Evolutionary conservation across 2,888 invertebrate species (phyloP).

Genomic region (Drosophila parthenogenetica): DNA sequence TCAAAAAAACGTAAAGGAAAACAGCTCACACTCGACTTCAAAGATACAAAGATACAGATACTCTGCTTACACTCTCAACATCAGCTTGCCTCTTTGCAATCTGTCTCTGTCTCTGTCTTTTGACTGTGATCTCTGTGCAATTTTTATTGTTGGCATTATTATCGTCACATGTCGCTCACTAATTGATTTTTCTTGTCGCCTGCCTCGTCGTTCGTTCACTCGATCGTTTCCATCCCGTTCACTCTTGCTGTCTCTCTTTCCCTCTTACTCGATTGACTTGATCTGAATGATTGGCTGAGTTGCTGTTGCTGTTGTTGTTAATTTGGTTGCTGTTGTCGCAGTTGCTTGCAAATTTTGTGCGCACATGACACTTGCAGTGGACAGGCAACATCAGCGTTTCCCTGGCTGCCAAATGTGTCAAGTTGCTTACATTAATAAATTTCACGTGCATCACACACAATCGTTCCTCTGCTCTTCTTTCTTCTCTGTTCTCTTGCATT

Average conservation of each 20-base stretch:
- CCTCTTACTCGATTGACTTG: slow-evolving; percentile 37
- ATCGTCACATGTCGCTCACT: slow-evolving; percentile 85
- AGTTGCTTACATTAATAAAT: slow-evolving; percentile 77
- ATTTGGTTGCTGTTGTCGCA: slow-evolving; percentile 63
- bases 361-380: slow-evolving; percentile 72
- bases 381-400: slow-evolving; percentile 78
- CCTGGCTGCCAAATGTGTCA: slow-evolving; percentile 79
- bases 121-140: slow-evolving; percentile 42
- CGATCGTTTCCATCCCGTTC: slow-evolving; percentile 23
- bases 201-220: slow-evolving; percentile 70
- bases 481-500: neutral
- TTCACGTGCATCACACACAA: slow-evolving; percentile 59
- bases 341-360: slow-evolving; percentile 76
- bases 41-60: slow-evolving; percentile 45
- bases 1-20: slow-evolving; percentile 29
- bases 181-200: slow-evolving; percentile 86
- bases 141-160: slow-evolving; percentile 83
- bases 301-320: slow-evolving; percentile 45
- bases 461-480: neutral
- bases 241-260: slow-evolving; percentile 7
- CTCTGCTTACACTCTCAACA: slow-evolving; percentile 23
- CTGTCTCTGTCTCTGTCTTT: neutral
- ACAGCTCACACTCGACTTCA: slow-evolving; percentile 29
- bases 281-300: slow-evolving; percentile 72
- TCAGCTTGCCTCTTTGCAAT: slow-evolving; percentile 7